Evolutionary conservation across 2,797 vertebrate genomes (phyloP).

Genomic region (Serranus cabrilla): DNA sequence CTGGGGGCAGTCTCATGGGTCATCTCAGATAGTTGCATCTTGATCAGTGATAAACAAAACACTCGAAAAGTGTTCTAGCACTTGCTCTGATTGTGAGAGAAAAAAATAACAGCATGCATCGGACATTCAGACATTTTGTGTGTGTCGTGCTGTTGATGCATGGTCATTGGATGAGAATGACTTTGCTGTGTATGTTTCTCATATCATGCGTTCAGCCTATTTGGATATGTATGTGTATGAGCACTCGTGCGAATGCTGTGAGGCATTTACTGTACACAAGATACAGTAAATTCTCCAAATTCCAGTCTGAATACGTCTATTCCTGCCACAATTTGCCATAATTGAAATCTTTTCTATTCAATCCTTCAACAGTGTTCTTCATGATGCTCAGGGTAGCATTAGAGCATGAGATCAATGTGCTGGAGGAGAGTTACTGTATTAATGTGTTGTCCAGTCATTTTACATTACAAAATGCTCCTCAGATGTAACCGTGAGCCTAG

Average conservation of each 20-base stretch:
- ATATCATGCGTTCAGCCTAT: conserved; percentile 64
- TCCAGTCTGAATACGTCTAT: conserved; percentile 63
- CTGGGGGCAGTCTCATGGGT: conserved; percentile 52
- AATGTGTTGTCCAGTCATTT: conserved; percentile 69
- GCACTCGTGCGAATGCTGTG: conserved; percentile 76
- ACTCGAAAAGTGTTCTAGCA: conserved; percentile 45
- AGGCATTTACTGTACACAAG: conserved; percentile 80
- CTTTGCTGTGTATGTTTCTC: conserved; percentile 78
- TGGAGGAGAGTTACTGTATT: conserved; percentile 83
- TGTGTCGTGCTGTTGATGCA: conserved; percentile 78
- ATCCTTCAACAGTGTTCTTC: conserved; percentile 32
- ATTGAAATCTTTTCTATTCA: conserved; percentile 48
- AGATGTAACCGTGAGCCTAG: conserved; percentile 50
- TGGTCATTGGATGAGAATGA: conserved; percentile 82
- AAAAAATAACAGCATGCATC: conserved; percentile 78
- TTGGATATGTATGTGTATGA: conserved; percentile 65
- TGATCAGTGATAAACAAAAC: conserved; percentile 61
- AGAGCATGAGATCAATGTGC: conserved; percentile 64
- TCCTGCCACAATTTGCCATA: conserved; percentile 45
- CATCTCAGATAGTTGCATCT: conserved; percentile 78
- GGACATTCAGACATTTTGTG: conserved; percentile 76
- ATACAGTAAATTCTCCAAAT: conserved; percentile 81
- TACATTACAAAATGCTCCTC: conserved; percentile 63
- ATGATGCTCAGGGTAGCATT: conserved; percentile 45
- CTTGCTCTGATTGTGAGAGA: conserved; percentile 47